Percentiles rank a stretch among this genome's conserved stretches.
Evolutionary conservation across 2,113 vertebrate genomes (phyloP).

Genomic region (Ornithorhynchus anatinus): DNA sequence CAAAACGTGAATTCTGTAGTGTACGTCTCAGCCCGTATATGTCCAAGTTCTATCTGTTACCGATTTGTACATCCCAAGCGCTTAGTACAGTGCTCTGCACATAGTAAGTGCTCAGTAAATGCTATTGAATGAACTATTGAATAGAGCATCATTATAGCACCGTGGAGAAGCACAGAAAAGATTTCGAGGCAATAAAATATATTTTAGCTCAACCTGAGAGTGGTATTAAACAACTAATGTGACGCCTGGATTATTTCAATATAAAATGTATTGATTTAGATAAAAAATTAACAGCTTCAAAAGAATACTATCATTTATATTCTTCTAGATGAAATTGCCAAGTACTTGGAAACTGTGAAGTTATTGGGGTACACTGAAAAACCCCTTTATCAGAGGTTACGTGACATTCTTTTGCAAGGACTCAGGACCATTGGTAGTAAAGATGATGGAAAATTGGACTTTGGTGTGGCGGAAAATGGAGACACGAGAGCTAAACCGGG

Average conservation of each 20-base stretch:
- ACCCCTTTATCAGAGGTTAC: conserved; percentile 83
- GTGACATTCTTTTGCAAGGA: conserved; percentile 83
- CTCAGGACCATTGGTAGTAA: conserved; percentile 79
- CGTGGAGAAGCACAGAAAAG: too few relatives aligned
- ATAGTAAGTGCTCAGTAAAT: too few relatives aligned
- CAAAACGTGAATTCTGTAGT: background rate
- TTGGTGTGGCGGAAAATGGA: conserved; percentile 67
- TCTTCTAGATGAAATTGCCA: conserved; percentile 84
- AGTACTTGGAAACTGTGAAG: conserved; percentile 87
- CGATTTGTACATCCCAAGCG: too few relatives aligned
- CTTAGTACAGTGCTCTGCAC: too few relatives aligned
- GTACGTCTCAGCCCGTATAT: background rate
- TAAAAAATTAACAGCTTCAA: background rate
- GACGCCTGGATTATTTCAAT: background rate
- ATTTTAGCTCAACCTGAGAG: too few relatives aligned
- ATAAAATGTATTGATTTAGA: background rate
- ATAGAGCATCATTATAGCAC: too few relatives aligned
- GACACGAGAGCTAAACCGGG: conserved; percentile 24
- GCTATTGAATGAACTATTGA: too few relatives aligned
- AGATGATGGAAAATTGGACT: conserved; percentile 84
- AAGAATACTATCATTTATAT: conserved; percentile 24
- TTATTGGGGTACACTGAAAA: conserved; percentile 82
- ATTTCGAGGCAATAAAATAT: too few relatives aligned
- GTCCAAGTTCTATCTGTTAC: too few relatives aligned
- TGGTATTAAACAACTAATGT: too few relatives aligned